Evolutionary conservation across 1,140 invertebrate genomes (phyloP).

Genomic region (Bemisia tabaci): DNA sequence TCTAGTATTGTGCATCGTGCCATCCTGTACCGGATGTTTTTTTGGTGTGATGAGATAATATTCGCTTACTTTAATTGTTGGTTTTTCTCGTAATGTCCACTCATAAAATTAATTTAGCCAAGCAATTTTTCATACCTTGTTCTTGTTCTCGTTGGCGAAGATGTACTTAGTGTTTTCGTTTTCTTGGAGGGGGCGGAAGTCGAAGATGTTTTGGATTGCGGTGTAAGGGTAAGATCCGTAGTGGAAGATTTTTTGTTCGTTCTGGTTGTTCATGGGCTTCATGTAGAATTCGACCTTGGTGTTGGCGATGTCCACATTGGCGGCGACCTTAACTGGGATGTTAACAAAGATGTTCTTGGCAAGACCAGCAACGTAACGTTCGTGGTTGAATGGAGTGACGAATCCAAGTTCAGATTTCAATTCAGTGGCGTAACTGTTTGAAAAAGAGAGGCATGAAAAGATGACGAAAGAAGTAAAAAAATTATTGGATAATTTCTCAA

Average conservation of each 20-base stretch:
- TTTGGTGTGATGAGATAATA: too few relatives aligned
- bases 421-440: constrained; percentile 31
- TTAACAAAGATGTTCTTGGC: constrained; percentile 37
- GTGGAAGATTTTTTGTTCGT: constrained; percentile 37
- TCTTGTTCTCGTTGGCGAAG: constrained; percentile 22
- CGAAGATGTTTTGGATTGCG: constrained; percentile 37
- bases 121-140: too few relatives aligned
- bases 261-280: constrained; percentile 32
- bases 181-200: constrained; percentile 32
- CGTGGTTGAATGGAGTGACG: constrained; percentile 42
- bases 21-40: too few relatives aligned
- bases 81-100: too few relatives aligned
- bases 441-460: neutral
- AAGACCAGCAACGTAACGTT: constrained; percentile 39
- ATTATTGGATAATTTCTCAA: neutral
- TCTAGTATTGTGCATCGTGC: too few relatives aligned
- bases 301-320: constrained; percentile 33
- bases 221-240: constrained; percentile 44
- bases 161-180: constrained; percentile 30
- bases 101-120: too few relatives aligned
- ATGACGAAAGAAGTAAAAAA: neutral
- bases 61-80: too few relatives aligned
- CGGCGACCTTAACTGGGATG: constrained; percentile 34
- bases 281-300: constrained; percentile 33
- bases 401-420: constrained; percentile 44